Evolutionary conservation across 2,113 vertebrate species (phyloP).

Genomic region (Callithrix jacchus): DNA sequence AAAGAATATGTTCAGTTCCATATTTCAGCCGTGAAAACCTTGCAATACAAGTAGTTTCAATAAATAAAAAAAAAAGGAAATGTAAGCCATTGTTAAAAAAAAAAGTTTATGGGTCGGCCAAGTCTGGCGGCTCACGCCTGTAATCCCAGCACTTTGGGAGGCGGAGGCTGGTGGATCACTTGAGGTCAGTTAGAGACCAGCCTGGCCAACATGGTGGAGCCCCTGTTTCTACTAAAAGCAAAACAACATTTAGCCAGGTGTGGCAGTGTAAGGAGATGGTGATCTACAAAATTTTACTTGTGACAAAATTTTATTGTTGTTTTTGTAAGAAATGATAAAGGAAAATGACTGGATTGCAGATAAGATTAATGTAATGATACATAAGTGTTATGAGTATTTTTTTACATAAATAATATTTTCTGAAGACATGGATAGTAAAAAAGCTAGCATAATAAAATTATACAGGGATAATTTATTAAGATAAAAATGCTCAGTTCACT

Average conservation of each 20-base stretch:
- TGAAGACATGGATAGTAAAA: neutral
- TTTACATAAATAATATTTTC: neutral
- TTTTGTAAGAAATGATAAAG: neutral
- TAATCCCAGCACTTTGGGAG: too few species aligned
- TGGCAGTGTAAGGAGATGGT: neutral
- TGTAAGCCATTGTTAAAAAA: slow-evolving; percentile 84
- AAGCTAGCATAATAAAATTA: neutral
- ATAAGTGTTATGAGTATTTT: neutral
- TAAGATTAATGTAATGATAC: neutral
- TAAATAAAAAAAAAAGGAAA: slow-evolving; percentile 94
- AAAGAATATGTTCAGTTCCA: slow-evolving; percentile 93
- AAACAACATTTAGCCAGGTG: too few species aligned
- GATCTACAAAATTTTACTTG: neutral
- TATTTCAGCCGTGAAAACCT: slow-evolving; percentile 91
- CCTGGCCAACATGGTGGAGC: too few species aligned
- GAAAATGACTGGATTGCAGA: neutral
- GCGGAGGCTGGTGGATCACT: too few species aligned
- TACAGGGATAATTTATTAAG: neutral
- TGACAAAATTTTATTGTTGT: neutral
- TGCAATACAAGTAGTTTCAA: slow-evolving; percentile 93
- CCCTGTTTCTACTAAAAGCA: too few species aligned
- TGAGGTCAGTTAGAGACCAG: too few species aligned
- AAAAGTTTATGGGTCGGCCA: neutral
- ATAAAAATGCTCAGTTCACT: neutral
- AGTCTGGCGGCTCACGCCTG: too few species aligned